Evolutionary conservation across 2,113 vertebrate species (phyloP).

Genomic region (Canis aureus): DNA sequence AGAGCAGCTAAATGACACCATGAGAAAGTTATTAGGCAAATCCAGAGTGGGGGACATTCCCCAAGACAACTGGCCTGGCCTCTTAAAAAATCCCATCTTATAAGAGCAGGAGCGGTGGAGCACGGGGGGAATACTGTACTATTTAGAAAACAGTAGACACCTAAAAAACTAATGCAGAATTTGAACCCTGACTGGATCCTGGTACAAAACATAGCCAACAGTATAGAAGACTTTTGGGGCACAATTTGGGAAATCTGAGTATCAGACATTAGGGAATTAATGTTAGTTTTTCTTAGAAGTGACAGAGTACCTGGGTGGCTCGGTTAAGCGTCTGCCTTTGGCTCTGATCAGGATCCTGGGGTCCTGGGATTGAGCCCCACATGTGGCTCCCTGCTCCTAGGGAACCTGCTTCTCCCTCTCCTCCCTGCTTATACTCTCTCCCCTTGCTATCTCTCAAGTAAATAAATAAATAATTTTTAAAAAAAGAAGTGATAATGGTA

Average conservation of each 20-base stretch:
- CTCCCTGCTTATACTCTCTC: no score
- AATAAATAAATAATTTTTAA: no score
- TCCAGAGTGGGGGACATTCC: not conserved
- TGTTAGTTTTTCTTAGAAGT: not conserved
- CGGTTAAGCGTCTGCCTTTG: no score
- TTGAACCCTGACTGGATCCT: not conserved
- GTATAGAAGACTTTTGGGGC: not conserved
- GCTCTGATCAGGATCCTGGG: no score
- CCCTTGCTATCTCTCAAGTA: no score
- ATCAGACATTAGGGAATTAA: not conserved
- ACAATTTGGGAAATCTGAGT: not conserved
- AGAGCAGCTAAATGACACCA: not conserved
- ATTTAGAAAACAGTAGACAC: not conserved
- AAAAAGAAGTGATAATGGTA: not conserved
- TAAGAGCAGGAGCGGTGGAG: not conserved
- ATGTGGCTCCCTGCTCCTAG: no score
- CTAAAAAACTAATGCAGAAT: not conserved
- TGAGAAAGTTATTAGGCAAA: not conserved
- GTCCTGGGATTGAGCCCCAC: no score
- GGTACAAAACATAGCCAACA: not conserved
- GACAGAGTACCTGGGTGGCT: no score
- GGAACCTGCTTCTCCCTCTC: no score
- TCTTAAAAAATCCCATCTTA: not conserved
- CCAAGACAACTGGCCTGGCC: not conserved
- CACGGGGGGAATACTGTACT: not conserved